phyloP scores from a whole-genome alignment of 2,888 invertebrate genomes.

The Tricholauxania praeusta region DNA sequence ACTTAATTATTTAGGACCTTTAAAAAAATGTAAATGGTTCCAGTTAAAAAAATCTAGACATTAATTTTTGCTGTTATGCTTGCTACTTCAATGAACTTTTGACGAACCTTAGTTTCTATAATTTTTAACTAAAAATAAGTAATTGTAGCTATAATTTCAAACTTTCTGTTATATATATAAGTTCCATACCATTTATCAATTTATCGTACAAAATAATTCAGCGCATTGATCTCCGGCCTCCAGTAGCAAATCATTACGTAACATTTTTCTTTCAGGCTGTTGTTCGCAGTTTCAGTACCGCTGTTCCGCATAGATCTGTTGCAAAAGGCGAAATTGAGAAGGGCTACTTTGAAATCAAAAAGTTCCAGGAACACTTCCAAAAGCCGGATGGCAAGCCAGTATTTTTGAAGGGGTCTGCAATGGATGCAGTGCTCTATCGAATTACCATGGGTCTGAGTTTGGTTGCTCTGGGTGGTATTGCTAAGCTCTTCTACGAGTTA shows the following conservation, averaged over 20 bases:
- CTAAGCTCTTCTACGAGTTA: slow-evolving; percentile 61
- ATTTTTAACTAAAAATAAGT: too few species aligned
- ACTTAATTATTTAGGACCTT: too few species aligned
- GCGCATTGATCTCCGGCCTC: too few species aligned
- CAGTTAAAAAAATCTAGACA: too few species aligned
- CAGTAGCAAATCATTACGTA: slow-evolving; percentile 7
- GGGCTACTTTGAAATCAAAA: slow-evolving; percentile 60
- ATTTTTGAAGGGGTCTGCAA: slow-evolving; percentile 69
- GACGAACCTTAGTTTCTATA: too few species aligned
- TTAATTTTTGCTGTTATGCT: too few species aligned
- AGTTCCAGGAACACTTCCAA: slow-evolving; percentile 61
- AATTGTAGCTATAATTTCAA: too few species aligned
- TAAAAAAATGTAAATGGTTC: too few species aligned
- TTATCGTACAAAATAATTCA: too few species aligned
- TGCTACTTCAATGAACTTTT: too few species aligned
- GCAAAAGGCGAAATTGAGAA: slow-evolving; percentile 58
- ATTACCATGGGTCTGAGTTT: slow-evolving; percentile 63
- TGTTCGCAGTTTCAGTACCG: slow-evolving; percentile 62
- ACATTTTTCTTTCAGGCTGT: slow-evolving; percentile 55
- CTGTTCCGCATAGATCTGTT: slow-evolving; percentile 49
- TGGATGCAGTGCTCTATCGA: slow-evolving; percentile 68
- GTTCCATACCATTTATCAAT: too few species aligned
- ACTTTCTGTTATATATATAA: too few species aligned
- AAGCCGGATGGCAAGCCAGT: slow-evolving; percentile 69
- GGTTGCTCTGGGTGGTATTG: slow-evolving; percentile 63